These are phyloP conservation scores for Spermophilus dauricus DNA, from an alignment of 2,113 vertebrate genomes.

Conservation along the genomic window DNA sequence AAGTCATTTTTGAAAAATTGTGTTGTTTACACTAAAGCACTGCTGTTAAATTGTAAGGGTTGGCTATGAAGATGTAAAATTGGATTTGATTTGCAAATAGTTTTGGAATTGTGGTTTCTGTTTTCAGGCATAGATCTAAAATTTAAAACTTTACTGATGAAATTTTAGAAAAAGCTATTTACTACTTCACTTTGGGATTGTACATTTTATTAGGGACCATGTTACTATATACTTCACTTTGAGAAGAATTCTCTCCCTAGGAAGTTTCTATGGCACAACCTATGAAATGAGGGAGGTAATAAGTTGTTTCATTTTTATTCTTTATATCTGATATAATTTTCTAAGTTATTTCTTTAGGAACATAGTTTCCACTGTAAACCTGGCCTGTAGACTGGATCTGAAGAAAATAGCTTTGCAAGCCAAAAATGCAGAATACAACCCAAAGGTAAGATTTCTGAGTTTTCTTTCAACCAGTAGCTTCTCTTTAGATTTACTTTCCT, in stretches of 20 bases:
- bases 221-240: neutral
- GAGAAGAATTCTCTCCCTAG: neutral
- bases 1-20: conserved; percentile 8
- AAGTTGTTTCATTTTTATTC: neutral
- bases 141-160: conserved; percentile 43
- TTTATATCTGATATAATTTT: conserved; percentile 15
- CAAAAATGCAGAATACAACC: conserved; percentile 99
- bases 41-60: conserved; percentile 3
- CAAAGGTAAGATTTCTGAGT: conserved; percentile 91
- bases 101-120: conserved; percentile 25
- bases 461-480: conserved; percentile 15
- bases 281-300: neutral
- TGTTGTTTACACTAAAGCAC: conserved; percentile 36
- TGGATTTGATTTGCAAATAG: conserved; percentile 47
- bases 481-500: conserved; percentile 13
- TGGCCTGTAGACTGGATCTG: conserved; percentile 96
- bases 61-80: conserved; percentile 45
- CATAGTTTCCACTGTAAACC: conserved; percentile 97
- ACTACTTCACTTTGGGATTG: neutral
- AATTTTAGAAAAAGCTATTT: conserved; percentile 42
- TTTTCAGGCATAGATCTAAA: conserved; percentile 30
- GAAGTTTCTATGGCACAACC: neutral
- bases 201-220: neutral
- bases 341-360: conserved; percentile 90
- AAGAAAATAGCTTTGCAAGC: conserved; percentile 98